phyloP scores from a whole-genome alignment of 37 sponge, comb jelly and placozoan genomes.

The Haliclona indistincta region DNA sequence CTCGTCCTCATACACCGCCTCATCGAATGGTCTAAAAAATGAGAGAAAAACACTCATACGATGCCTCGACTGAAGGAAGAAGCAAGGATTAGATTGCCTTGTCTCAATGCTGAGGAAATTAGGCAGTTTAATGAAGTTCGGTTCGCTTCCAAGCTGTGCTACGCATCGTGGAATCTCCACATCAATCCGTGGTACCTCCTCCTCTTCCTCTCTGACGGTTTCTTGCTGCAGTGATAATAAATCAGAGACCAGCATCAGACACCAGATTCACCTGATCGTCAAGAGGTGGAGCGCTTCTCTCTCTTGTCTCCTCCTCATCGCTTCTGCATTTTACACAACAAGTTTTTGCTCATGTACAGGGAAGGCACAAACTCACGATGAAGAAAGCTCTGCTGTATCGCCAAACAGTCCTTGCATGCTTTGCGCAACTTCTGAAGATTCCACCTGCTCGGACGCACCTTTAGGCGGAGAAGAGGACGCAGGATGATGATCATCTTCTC shows the following conservation, averaged over 20 bases:
- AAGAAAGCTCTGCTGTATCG: slow-evolving; percentile 59
- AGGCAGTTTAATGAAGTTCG: slow-evolving; percentile 92
- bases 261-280: too few relatives aligned
- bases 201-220: slow-evolving; percentile 8
- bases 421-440: background rate
- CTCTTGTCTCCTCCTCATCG: background rate
- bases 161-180: slow-evolving; percentile 83
- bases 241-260: background rate
- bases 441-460: background rate
- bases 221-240: background rate
- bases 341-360: background rate
- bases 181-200: slow-evolving; percentile 72
- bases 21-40: slow-evolving; percentile 80
- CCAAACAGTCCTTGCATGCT: slow-evolving; percentile 64
- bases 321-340: background rate
- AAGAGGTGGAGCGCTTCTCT: background rate
- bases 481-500: background rate
- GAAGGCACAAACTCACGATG: slow-evolving; percentile 44
- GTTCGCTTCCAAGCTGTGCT: slow-evolving; percentile 71
- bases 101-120: slow-evolving; percentile 89
- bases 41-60: background rate
- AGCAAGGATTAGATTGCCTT: background rate
- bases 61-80: background rate
- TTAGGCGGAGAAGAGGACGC: background rate
- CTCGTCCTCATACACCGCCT: slow-evolving; percentile 92